phyloP scores from a whole-genome alignment of 2,888 invertebrate species.

The Agelastica alni region DNA sequence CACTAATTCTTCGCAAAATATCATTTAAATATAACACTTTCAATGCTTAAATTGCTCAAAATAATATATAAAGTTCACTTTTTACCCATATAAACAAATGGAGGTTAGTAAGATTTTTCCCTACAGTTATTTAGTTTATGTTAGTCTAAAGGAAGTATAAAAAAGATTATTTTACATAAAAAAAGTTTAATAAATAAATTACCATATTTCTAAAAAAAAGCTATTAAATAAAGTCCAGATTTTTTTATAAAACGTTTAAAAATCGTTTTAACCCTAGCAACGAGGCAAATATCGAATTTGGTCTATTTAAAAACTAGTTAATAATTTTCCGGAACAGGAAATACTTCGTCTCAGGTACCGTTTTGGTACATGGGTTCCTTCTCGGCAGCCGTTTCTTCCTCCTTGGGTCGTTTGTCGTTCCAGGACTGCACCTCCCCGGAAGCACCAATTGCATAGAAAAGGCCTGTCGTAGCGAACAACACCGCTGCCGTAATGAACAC shows the following conservation, averaged over 20 bases:
- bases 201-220: slow-evolving; percentile 11
- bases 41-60: too few relatives aligned
- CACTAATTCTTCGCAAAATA: too few relatives aligned
- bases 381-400: slow-evolving; percentile 14
- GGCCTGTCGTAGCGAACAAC: slow-evolving; percentile 28
- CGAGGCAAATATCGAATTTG: slow-evolving; percentile 12
- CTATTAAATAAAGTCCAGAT: slow-evolving; percentile 13
- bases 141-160: too few relatives aligned
- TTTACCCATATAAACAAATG: too few relatives aligned
- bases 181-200: slow-evolving; percentile 23
- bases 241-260: slow-evolving; percentile 6
- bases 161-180: too few relatives aligned
- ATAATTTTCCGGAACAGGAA: neutral
- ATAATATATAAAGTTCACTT: too few relatives aligned
- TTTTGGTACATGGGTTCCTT: slow-evolving; percentile 28
- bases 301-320: slow-evolving; percentile 11
- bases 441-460: slow-evolving; percentile 31
- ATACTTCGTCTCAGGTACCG: slow-evolving; percentile 17
- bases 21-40: too few relatives aligned
- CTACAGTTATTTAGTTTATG: too few relatives aligned
- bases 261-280: slow-evolving; percentile 7
- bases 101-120: too few relatives aligned
- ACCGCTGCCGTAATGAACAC: slow-evolving; percentile 31
- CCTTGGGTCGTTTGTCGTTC: slow-evolving; percentile 29
- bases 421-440: slow-evolving; percentile 38